Base-by-base conservation (phyloP, 2,888 invertebrate genomes). In the Steinernema carpocapsae region DNA sequence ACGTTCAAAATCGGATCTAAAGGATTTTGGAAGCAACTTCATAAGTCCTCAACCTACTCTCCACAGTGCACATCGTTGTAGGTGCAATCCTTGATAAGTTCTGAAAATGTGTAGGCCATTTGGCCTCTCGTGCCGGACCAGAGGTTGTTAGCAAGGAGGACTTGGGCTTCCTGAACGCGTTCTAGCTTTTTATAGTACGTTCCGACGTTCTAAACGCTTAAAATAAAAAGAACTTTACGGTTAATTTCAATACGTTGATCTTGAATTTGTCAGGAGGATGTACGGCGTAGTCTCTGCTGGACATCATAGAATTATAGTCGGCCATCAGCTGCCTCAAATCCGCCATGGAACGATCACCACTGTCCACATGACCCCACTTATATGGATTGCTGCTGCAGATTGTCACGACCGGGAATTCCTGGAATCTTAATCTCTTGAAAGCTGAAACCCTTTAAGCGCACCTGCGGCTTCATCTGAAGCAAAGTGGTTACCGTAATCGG, bases 311-410 rank as follows among this genome's bases (percentile, higher is more conserved):
- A 2, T 56, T 22, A 26, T 56, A 56, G 26, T 26, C 56, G 26
- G 4, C 22, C 24, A 22, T 56, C 24, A 56, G 56, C 56, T 7
- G 56, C 2, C 17, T 3, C 26, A 56, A 17, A 48, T 43, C 43
- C 43, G 7, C 14, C 10, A 43, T n/a, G n/a, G n/a, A n/a, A n/a
- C n/a, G n/a, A n/a, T n/a, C n/a, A n/a, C n/a, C n/a, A n/a, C n/a
- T n/a, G n/a, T n/a, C n/a, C n/a, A n/a, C n/a, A n/a, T n/a, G n/a
- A n/a, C n/a, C n/a, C n/a, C n/a, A n/a, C n/a, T n/a, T 77, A 22
- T 64, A 59, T 12, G 77, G 77, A 29, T 77, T 77, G 24, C 75
- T 71, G 37, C 76, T 77, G 71, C 77, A 77, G 4, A 77, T 74
- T 22, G 77, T 77, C 7, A 77, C 64, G 12, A 77, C 56, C 1